Conservation (phyloP, 2,113 vertebrate genomes). For the Callipepla californica region DNA sequence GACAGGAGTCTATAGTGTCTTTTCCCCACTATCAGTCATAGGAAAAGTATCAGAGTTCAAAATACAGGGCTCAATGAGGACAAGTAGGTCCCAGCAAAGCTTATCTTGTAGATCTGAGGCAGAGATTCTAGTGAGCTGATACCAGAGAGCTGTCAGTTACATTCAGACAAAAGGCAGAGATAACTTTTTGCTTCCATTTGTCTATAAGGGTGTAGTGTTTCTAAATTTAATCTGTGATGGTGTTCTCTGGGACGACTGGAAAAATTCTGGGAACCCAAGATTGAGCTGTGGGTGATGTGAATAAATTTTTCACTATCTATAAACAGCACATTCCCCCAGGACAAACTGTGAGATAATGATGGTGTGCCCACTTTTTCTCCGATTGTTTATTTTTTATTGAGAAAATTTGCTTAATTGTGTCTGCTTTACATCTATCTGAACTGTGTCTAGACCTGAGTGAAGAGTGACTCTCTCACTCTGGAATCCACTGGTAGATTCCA, state of each 20-base stretch:
- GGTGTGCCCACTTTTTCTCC: neutral
- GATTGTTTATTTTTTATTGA: neutral
- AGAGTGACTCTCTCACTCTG: neutral
- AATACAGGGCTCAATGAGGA: neutral
- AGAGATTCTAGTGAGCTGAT: neutral
- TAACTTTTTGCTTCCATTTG: neutral
- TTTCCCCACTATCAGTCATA: neutral
- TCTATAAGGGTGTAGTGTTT: neutral
- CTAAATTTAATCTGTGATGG: neutral
- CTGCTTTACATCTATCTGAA: neutral
- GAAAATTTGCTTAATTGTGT: neutral
- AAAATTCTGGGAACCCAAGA: neutral
- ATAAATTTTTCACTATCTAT: neutral
- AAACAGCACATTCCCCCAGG: fast-evolving
- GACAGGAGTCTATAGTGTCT: neutral
- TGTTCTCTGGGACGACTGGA: neutral
- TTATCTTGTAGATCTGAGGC: neutral
- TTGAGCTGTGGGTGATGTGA: neutral
- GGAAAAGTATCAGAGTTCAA: neutral
- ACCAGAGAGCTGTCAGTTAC: neutral
- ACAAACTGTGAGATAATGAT: neutral
- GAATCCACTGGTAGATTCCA: too few relatives aligned
- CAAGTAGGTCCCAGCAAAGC: neutral
- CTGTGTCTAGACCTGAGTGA: neutral
- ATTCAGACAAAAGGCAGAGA: neutral